phyloP scores from a whole-genome alignment of 2,113 vertebrate genomes.

The Lynx canadensis region DNA sequence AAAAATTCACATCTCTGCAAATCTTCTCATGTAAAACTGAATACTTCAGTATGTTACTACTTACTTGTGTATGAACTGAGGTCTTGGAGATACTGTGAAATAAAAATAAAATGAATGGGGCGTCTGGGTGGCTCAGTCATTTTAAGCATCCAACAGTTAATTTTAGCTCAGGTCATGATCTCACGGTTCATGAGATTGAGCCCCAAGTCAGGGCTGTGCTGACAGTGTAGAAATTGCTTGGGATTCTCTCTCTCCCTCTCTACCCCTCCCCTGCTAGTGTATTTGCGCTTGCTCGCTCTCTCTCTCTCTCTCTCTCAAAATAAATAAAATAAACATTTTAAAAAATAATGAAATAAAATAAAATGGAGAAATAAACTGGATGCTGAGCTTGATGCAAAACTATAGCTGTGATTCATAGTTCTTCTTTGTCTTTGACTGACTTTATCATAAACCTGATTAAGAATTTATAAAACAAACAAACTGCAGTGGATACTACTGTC shows the following conservation, averaged over 20 bases:
- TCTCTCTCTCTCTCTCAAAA: too few species aligned
- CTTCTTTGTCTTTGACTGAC: background rate
- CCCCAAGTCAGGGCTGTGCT: too few species aligned
- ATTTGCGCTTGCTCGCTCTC: too few species aligned
- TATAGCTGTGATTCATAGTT: background rate
- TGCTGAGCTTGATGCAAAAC: background rate
- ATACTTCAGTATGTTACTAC: background rate
- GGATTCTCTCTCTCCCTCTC: too few species aligned
- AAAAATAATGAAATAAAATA: background rate
- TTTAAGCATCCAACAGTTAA: too few species aligned
- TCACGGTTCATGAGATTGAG: too few species aligned
- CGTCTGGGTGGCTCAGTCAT: too few species aligned
- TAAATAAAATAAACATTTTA: too few species aligned
- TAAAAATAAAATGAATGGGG: background rate
- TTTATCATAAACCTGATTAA: background rate
- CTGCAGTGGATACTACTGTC: background rate
- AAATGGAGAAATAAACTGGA: background rate
- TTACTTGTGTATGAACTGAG: background rate
- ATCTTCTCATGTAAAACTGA: background rate
- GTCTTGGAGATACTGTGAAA: background rate
- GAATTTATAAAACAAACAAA: conserved; percentile 1
- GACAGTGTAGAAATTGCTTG: too few species aligned
- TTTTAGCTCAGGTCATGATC: too few species aligned
- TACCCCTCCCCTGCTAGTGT: too few species aligned
- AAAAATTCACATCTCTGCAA: background rate